These are phyloP conservation scores for Dipodomys spectabilis DNA, from an alignment of 2,113 vertebrate species.

Conservation along the genomic window DNA sequence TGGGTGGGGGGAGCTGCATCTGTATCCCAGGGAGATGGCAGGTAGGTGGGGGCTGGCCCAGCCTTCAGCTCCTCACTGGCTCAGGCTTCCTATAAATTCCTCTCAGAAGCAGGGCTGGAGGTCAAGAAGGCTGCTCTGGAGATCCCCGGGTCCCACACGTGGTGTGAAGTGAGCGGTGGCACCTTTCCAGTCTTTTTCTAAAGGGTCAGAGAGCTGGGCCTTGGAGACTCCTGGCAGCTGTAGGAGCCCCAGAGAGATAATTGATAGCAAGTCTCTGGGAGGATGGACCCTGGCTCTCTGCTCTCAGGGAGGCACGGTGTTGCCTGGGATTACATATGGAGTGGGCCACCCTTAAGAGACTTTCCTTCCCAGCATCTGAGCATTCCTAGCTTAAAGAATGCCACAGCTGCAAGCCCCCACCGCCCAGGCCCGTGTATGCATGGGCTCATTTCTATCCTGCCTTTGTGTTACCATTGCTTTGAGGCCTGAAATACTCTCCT, in stretches of 20 bases:
- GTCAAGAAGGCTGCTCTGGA: neutral
- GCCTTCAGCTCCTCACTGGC: neutral
- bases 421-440: no score
- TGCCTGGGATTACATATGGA: neutral
- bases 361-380: neutral
- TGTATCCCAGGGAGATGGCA: neutral
- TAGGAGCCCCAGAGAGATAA: neutral
- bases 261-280: neutral
- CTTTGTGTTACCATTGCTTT: neutral
- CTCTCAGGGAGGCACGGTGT: slow-evolving; percentile 39
- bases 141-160: accelerated
- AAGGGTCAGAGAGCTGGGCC: neutral
- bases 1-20: neutral
- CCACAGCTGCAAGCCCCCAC: neutral
- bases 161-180: slow-evolving; percentile 1
- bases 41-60: accelerated
- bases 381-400: neutral
- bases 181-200: slow-evolving; percentile 12
- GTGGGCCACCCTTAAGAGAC: neutral
- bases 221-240: neutral
- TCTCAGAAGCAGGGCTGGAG: neutral
- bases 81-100: neutral
- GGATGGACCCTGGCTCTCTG: slow-evolving; percentile 21
- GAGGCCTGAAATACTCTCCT: neutral
- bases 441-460: neutral